These are phyloP conservation scores for Papilio elwesi DNA, from an alignment of 2,888 invertebrate genomes.

Conservation along the genomic window DNA sequence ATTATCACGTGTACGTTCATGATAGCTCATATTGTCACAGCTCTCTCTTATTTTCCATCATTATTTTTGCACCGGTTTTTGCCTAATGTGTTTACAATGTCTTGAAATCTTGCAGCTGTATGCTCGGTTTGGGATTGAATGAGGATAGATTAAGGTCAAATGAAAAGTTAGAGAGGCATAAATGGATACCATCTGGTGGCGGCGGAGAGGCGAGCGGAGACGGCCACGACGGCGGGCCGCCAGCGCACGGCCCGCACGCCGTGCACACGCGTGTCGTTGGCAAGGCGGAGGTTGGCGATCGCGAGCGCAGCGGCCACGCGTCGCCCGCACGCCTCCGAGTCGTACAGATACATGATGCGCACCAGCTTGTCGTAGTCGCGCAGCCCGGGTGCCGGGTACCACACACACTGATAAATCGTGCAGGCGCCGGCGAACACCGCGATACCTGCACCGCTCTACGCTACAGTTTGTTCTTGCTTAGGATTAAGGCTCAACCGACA, in stretches of 20 bases:
- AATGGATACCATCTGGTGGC: slow-evolving; percentile 60
- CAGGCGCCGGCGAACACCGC: slow-evolving; percentile 52
- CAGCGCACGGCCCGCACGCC: slow-evolving; percentile 59
- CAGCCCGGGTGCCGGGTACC: slow-evolving; percentile 56
- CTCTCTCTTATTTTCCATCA: too few relatives aligned
- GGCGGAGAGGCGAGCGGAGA: slow-evolving; percentile 59
- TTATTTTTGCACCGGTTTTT: too few relatives aligned
- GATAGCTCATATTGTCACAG: too few relatives aligned
- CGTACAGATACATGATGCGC: slow-evolving; percentile 74
- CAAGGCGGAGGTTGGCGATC: slow-evolving; percentile 55
- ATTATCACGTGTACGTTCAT: too few relatives aligned
- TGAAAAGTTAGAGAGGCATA: too few relatives aligned
- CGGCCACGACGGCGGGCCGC: slow-evolving; percentile 54
- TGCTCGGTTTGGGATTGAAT: too few relatives aligned
- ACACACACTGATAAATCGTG: slow-evolving; percentile 60
- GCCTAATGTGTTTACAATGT: too few relatives aligned
- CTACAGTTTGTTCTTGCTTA: neutral
- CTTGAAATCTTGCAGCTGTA: too few relatives aligned
- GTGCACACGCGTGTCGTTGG: slow-evolving; percentile 58
- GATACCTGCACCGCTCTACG: slow-evolving; percentile 54
- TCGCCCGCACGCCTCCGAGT: slow-evolving; percentile 61
- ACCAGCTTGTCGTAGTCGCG: slow-evolving; percentile 62
- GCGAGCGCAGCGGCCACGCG: slow-evolving; percentile 46
- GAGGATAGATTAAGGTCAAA: too few relatives aligned
- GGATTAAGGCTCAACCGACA: too few relatives aligned